Evolutionary conservation across 2,113 vertebrate species (phyloP), one percentile per base, ranked within the genome.

Genomic region (Actinemys pallida): DNA sequence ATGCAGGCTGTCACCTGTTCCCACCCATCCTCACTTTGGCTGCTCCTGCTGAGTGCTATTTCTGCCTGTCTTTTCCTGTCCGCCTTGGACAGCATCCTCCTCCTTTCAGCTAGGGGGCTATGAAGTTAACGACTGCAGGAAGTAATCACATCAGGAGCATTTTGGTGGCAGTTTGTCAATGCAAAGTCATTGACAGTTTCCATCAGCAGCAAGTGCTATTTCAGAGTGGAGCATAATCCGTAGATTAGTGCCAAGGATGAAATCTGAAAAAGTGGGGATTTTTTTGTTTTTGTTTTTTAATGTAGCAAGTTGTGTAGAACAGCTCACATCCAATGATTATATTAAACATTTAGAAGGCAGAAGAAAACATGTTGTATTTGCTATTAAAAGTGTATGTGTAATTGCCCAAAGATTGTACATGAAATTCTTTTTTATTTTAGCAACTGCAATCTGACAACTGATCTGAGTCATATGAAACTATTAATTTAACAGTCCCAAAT

Each of bases 101-200:
- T 92, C 91, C 59, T 96, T 96, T 95, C 96, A 96, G 81, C 93
- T 92, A 94, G 90, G 57, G 92, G 92, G 88, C 90, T 91, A 83
- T 93, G 90, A 93, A 97, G 93, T 96, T 97, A 98, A 97, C 96
- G 94, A 98, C 8, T 93, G 95, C 80, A 93, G 88, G 86, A 98
- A 92, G 95, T 96, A 97, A 89, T 96, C 97, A 92, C 95, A 85
- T 95, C 83, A 80, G 94, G 93, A 97, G 94, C 96, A 95, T 90
- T 91, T 89, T 87, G 90, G 94, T 95, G 95, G 93, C 94, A 95
- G 87, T 96, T 97, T 92, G 79, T 94, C 93, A 88, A 96, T 95
- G 93, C 62, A 86, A 47, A 90, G 86, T 96, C 96, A 95, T 6
- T 93, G 87, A 92, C 80, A 92, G 79, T 91, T 97, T 93, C 94